Base-by-base conservation (phyloP, 2,888 invertebrate genomes). In the Limnephilus lunatus region DNA sequence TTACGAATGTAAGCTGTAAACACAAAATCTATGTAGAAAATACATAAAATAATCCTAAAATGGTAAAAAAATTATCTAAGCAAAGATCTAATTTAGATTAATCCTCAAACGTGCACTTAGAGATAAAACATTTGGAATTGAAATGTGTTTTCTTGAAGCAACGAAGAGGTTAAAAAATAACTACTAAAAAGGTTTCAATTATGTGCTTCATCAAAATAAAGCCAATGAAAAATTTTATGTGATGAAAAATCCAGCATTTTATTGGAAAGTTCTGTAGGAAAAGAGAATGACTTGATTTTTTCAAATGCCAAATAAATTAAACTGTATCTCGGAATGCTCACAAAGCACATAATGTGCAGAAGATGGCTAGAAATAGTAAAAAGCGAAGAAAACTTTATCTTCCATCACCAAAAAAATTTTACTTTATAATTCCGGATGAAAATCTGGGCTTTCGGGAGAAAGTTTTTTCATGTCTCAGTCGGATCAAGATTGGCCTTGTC, bases 381-480 rank as follows among this genome's bases (percentile, higher is more conserved):
- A 68, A 25, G 68, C 68, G 25, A n/a, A 25, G 25, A 68, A 68
- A 68, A 68, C 68, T 68, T 68, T 68, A 68, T 68, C 68, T 68
- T 68, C 68, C 68, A n/a, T n/a, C 25, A 7, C 9, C 25, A 68
- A 39, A 44, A 12, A 44, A 68, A 68, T 68, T 68, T 68, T 7
- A 68, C 68, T 68, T 68, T 68, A 68, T 68, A 68, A 68, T 68
- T 68, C 68, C 68, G 68, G 25, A 7, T 68, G 68, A 68, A 68
- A n/a, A 68, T 68, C 68, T 68, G 68, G 68, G 68, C 68, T 68
- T 68, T 68, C 68, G n/a, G 68, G 68, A 68, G 68, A 68, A 68
- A 68, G 68, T 68, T 68, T 68, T 68, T 68, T 68, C 68, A n/a
- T 68, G 68, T 68, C 68, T 68, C 68, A n/a, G 68, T 68, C 9